Base-by-base conservation (phyloP, 2,113 vertebrate species). In the Plectropomus leopardus region DNA sequence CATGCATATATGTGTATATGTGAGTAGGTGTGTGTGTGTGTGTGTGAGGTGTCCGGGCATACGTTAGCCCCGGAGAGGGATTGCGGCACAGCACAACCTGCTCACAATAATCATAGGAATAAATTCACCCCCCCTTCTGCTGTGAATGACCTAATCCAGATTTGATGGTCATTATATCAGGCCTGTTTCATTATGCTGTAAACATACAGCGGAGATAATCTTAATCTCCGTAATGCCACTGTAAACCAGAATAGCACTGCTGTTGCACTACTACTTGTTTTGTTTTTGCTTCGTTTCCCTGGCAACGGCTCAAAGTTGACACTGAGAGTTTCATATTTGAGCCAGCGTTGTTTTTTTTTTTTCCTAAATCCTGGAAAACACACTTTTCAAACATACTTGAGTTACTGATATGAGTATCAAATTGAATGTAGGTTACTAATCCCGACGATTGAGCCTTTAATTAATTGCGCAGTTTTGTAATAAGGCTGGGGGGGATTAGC, bases 81-180 rank as follows among this genome's bases (percentile, higher is more conserved):
- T 86, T 87, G 90, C 69, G 1, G 14, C 75, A 58, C 44, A 16
- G 71, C 79, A 71, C 86, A 91, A 81, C 76, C 87, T 47, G 86
- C 68, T 88, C 83, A 86, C 81, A 87, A 87, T 88, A 90, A 87
- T 90, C 84, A 76, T 76, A 5, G 71, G 76, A 76, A 86, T 83
- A 87, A 76, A 88, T 70, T 88, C 87, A 85, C 86, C 66, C 87
- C 86, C 86, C 66, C 55, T 71, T 86, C 60, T 81, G 80, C 90
- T 88, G 89, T 88, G 88, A 91, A 90, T 93, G 88, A 91, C 91
- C 92, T 94, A 94, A 94, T 94, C 94, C 92, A 93, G 92, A 93
- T 94, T 93, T 93, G 89, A 91, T 91, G 82, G 92, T 93, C 91
- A 92, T 93, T 91, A 91, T 91, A 88, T 80, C 75, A 81, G 85